Conservation (phyloP, 2,113 vertebrate genomes). For the Actenoides hombroni region DNA sequence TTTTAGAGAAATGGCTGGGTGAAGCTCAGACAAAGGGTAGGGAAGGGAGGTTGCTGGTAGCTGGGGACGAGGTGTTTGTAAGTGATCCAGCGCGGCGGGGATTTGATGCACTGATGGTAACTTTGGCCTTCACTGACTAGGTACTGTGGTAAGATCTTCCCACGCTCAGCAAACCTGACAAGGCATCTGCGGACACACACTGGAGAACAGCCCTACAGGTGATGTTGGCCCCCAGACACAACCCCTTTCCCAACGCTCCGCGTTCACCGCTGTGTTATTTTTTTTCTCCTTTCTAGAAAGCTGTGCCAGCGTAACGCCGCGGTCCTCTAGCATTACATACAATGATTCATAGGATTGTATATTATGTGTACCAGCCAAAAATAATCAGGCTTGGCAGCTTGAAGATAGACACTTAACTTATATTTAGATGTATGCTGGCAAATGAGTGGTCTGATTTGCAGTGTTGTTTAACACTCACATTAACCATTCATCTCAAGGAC, state of each 20-base stretch:
- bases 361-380: slow-evolving; percentile 55
- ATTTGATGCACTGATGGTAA: not conserved
- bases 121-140: slow-evolving; percentile 55
- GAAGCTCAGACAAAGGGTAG: not conserved
- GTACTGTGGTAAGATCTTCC: slow-evolving; percentile 99
- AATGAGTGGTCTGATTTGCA: slow-evolving; percentile 27
- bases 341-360: slow-evolving; percentile 34
- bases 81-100: not conserved
- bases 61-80: not conserved
- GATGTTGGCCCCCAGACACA: not conserved
- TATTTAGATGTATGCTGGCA: slow-evolving; percentile 62
- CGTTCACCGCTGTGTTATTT: not conserved
- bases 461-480: slow-evolving; percentile 46
- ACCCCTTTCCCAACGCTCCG: not conserved
- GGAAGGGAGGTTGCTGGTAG: rapidly evolving
- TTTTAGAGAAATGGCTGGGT: not conserved
- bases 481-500: slow-evolving; percentile 58
- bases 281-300: not conserved
- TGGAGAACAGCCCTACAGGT: slow-evolving; percentile 98
- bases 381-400: slow-evolving; percentile 55
- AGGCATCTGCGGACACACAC: slow-evolving; percentile 98
- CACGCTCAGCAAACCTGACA: slow-evolving; percentile 96
- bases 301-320: not conserved
- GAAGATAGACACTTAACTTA: slow-evolving; percentile 58
- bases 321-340: not conserved